phyloP scores from a whole-genome alignment of 2,797 vertebrate species.

The Vespertilio murinus region DNA sequence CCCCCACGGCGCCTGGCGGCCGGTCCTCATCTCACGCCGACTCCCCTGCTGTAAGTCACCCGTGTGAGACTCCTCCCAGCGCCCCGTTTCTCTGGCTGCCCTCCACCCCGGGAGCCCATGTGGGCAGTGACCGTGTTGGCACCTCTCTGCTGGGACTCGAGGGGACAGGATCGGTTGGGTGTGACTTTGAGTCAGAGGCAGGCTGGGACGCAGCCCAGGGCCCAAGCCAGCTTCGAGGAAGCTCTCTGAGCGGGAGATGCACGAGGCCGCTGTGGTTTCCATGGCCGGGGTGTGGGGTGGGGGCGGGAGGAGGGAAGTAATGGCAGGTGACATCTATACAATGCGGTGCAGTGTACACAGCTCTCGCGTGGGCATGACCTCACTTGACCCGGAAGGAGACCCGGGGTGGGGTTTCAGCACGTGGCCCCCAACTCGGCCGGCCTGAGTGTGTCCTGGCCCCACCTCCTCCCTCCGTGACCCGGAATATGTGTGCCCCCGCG shows the following conservation, averaged over 20 bases:
- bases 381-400: conserved; percentile 56
- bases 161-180: neutral
- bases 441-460: neutral
- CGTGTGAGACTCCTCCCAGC: neutral
- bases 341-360: conserved; percentile 33
- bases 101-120: accelerated
- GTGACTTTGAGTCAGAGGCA: neutral
- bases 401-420: neutral
- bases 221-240: neutral
- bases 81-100: neutral
- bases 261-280: conserved; percentile 8
- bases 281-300: conserved; percentile 48
- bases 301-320: conserved; percentile 50
- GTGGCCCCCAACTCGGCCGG: neutral
- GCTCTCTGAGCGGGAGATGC: conserved; percentile 8
- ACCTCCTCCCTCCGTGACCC: neutral
- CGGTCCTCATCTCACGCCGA: neutral
- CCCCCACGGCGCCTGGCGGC: neutral
- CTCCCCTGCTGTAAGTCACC: neutral
- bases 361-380: conserved; percentile 37
- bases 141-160: neutral
- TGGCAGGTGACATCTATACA: conserved; percentile 63
- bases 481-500: neutral
- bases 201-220: neutral
- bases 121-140: neutral